Evolutionary conservation across 2,888 invertebrate genomes (phyloP).

Genomic region (Sarcophaga carnaria): DNA sequence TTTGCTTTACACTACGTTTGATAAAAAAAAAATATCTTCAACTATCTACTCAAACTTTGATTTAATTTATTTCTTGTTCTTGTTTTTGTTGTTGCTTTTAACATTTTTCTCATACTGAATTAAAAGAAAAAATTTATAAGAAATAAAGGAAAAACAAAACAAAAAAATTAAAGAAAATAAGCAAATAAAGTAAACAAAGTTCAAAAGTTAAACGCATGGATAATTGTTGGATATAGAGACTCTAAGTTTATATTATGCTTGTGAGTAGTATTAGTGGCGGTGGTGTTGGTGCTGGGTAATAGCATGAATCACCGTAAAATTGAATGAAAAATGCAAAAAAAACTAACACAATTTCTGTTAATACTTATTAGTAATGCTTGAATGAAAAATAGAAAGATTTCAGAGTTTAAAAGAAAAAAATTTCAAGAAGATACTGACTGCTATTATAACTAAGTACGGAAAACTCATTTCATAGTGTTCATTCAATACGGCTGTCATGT

Average conservation of each 20-base stretch:
- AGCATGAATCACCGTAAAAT: constrained; percentile 54
- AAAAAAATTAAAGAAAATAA: too few relatives aligned
- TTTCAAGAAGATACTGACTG: constrained; percentile 48
- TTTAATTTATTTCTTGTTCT: constrained; percentile 2
- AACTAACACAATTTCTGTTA: constrained; percentile 47
- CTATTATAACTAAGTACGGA: constrained; percentile 6
- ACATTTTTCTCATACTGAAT: constrained; percentile 30
- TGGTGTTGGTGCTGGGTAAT: constrained; percentile 4
- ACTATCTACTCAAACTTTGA: neutral
- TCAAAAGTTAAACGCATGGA: constrained; percentile 69
- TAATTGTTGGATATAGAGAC: constrained; percentile 54
- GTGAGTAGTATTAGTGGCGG: neutral
- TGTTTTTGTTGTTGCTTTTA: constrained; percentile 6
- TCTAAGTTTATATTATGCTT: constrained; percentile 25
- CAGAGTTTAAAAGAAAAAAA: constrained; percentile 6
- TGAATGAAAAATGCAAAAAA: neutral
- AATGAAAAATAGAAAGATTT: constrained; percentile 52
- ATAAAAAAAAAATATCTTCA: neutral
- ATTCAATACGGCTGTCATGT: neutral
- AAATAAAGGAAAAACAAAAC: too few relatives aligned
- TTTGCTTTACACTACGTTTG: neutral
- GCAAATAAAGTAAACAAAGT: constrained; percentile 45
- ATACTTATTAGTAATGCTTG: constrained; percentile 63
- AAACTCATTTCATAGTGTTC: constrained; percentile 1
- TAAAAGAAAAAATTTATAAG: too few relatives aligned